Percentiles rank a stretch among this genome's conserved stretches.
phyloP scores from a whole-genome alignment of 2,888 invertebrate genomes.

The Tetragonisca angustula region DNA sequence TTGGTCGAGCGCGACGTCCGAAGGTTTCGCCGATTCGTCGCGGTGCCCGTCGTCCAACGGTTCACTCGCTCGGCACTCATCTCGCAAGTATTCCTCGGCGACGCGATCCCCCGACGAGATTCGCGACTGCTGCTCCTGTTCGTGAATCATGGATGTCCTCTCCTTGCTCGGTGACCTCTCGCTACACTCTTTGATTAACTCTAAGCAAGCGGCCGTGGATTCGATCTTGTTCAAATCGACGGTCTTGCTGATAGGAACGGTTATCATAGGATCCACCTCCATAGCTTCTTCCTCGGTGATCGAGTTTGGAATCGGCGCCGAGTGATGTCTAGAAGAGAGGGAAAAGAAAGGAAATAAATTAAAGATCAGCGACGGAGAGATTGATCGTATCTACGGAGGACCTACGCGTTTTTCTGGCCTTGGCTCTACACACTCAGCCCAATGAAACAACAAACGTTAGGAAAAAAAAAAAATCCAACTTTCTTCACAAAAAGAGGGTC shows the following conservation, averaged over 20 bases:
- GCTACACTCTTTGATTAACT: conserved; percentile 84
- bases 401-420: too few species aligned
- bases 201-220: conserved; percentile 83
- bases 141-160: conserved; percentile 77
- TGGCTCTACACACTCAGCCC: too few species aligned
- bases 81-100: not conserved
- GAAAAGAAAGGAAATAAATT: not conserved
- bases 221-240: conserved; percentile 72
- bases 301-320: conserved; percentile 78
- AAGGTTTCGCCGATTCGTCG: not conserved
- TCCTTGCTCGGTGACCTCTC: conserved; percentile 81
- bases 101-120: not conserved
- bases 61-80: not conserved
- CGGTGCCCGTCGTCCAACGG: not conserved
- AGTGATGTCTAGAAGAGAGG: conserved; percentile 73
- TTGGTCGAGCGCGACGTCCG: not conserved
- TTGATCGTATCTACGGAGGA: too few species aligned
- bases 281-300: conserved; percentile 79
- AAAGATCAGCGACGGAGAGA: too few species aligned
- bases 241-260: conserved; percentile 67
- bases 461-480: too few species aligned
- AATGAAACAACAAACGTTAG: too few species aligned
- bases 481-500: too few species aligned
- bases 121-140: conserved; percentile 14
- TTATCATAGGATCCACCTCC: conserved; percentile 75